These are phyloP conservation scores for Leuciscus waleckii DNA, from an alignment of 2,797 vertebrate species.

Conservation along the genomic window DNA sequence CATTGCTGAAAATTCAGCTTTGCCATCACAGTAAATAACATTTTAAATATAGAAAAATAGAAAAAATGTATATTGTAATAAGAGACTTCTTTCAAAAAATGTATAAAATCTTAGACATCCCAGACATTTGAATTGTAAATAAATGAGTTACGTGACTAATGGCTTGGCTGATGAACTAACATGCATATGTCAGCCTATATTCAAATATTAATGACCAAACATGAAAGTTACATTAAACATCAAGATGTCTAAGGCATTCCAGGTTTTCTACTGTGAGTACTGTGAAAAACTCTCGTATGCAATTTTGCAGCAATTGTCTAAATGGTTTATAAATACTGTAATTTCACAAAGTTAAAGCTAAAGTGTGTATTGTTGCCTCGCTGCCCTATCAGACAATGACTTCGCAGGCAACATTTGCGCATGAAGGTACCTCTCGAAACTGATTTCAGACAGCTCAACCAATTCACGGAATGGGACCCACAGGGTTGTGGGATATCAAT, in stretches of 20 bases:
- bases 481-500: not conserved
- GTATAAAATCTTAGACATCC: too few relatives aligned
- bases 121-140: not conserved
- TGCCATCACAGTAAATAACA: not conserved
- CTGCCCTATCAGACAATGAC: not conserved
- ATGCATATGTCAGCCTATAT: slow-evolving; percentile 1
- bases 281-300: not conserved
- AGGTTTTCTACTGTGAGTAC: not conserved
- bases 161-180: not conserved
- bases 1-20: not conserved
- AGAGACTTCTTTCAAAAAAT: not conserved
- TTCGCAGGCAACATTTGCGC: not conserved
- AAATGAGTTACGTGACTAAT: not conserved
- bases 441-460: not conserved
- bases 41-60: not conserved
- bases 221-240: not conserved
- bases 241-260: not conserved
- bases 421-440: not conserved
- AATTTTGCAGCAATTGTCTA: not conserved
- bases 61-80: not conserved
- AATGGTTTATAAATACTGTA: not conserved
- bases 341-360: not conserved
- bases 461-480: not conserved
- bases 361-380: not conserved
- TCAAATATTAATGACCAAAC: not conserved